phyloP scores from a whole-genome alignment of 2,113 vertebrate species.

The Barbus barbus region DNA sequence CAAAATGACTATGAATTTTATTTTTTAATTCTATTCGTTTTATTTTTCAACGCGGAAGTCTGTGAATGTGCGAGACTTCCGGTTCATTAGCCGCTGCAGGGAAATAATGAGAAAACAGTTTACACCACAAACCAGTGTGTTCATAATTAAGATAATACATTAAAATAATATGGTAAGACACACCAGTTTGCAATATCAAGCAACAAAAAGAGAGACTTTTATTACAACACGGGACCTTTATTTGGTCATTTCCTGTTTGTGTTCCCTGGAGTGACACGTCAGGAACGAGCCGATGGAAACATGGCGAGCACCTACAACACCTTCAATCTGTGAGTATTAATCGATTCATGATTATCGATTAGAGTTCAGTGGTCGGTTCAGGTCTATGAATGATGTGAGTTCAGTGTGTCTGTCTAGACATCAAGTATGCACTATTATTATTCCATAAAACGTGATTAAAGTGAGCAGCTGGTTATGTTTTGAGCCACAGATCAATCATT shows the following conservation, averaged over 20 bases:
- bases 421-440: neutral
- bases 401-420: neutral
- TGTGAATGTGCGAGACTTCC: too few species aligned
- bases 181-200: too few species aligned
- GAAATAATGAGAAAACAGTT: too few species aligned
- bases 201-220: neutral
- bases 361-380: too few species aligned
- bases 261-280: slow-evolving; percentile 62
- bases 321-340: slow-evolving; percentile 72
- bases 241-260: neutral
- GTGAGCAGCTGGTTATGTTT: too few species aligned
- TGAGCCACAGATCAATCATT: neutral
- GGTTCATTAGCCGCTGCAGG: too few species aligned
- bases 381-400: neutral
- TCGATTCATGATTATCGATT: neutral
- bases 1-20: too few species aligned
- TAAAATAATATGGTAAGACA: too few species aligned
- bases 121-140: too few species aligned
- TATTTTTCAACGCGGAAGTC: too few species aligned
- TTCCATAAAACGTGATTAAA: neutral
- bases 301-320: slow-evolving; percentile 74
- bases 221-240: slow-evolving; percentile 29
- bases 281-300: slow-evolving; percentile 57
- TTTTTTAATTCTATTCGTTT: too few species aligned
- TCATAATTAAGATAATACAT: too few species aligned